Evolutionary conservation across 2,888 invertebrate genomes (phyloP), one percentile per base, ranked within the genome.

Genomic region (Serripes groenlandicus): DNA sequence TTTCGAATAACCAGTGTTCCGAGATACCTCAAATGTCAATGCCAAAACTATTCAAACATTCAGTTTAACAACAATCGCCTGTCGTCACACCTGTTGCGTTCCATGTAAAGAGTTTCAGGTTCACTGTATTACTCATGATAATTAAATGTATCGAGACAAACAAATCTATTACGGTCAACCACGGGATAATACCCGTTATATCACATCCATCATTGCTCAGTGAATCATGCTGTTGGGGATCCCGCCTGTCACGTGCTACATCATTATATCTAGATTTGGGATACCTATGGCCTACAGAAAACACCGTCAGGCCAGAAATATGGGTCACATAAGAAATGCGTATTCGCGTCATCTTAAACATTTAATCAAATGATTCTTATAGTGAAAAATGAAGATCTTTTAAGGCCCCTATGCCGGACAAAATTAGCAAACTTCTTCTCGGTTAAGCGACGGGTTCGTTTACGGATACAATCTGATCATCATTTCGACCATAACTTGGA

Each of bases 291-390:
- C 23, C 54, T 15, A 54, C 54, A 54, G n/a, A 62, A 30, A 9
- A 62, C 21, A 3, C 62, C 62, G 11, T 62, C 32, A 32, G 62
- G 75, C 62, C 62, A 62, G 18, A 62, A 62, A 3, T 32, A 3
- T 1, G 62, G 32, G 30, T 62, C 21, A 32, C 5, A 28, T 4
- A 62, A 21, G 18, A 32, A n/a, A 3, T 30, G 11, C 18, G 62
- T 15, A 3, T 7, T 32, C 11, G 9, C 9, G 34, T 62, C 62
- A 32, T 3, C 34, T 32, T 62, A 30, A 15, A 62, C 62, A 32
- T 62, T 30, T 32, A 32, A 21, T 5, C 32, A 2, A 11, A 62
- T 62, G 4, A 62, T 30, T 62, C n/a, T 34, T 32, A 18, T 62
- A 62, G 3, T 30, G 26, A 28, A 60, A 60, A 21, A 62, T 62